Evolutionary conservation across 2,797 vertebrate species (phyloP), one percentile per base, ranked within the genome.

Genomic region (Malurus splendens): DNA sequence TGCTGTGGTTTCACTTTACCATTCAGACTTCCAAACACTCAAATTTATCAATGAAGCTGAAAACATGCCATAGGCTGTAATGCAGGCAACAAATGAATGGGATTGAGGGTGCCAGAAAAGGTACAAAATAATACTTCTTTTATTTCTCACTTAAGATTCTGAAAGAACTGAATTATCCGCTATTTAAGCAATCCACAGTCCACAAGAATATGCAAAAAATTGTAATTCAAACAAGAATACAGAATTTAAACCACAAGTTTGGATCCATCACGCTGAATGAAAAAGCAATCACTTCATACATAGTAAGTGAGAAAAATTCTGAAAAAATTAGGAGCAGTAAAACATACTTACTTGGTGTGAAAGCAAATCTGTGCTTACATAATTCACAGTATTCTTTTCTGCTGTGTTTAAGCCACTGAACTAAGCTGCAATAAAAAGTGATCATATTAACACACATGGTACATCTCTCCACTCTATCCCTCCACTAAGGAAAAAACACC

Each of bases 361-460:
- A 99, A 97, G 99, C 99, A 98, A 99, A 99, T 98, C 99, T 98
- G 98, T 99, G 99, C 97, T 99, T 99, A 98, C 99, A 99, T 98
- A 99, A 98, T 98, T 99, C 99, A 97, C 99, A 99, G 96, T 99
- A 99, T 97, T 99, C 99, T 98, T 99, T 99, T 97, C 99, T 98
- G 98, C 99, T 99, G 97, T 99, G 99, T 97, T 99, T 99, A 97
- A 99, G 98, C 99, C 99, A 99, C 93, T 99, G 99, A 97, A 99
- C 99, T 98, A 99, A 98, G 97, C 99, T 99, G 98, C 62, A 97
- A 98, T 87, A 90, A 92, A 96, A 96, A 96, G 85, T 45, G 9
- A 83, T 66, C 17, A 82, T 32, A 94, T 87, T 61, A 87, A 61
- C 55, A 92, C 14, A 70, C 0, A 1, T 22, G 28, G 57, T 54